A percentile compares a stretch with the other conserved stretches of the same genome.
phyloP scores from a whole-genome alignment of 1,140 invertebrate genomes.

The Tetramorium parvispinum region DNA sequence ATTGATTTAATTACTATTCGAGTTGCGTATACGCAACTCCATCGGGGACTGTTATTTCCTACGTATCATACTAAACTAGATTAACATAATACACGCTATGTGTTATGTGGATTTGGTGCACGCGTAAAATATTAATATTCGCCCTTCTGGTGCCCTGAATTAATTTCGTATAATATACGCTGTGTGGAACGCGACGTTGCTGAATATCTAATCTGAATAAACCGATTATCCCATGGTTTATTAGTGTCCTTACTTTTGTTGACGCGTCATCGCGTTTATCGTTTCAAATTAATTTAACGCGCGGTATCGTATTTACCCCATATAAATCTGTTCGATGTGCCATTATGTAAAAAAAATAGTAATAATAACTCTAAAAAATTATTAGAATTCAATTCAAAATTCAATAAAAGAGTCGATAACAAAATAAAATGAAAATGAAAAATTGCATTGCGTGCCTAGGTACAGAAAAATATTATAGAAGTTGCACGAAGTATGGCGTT shows the following conservation, averaged over 20 bases:
- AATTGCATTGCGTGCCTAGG: neutral
- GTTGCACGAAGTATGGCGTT: no score
- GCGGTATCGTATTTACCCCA: neutral
- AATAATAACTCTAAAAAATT: neutral
- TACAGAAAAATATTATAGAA: slow-evolving; percentile 17
- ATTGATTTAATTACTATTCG: slow-evolving; percentile 42
- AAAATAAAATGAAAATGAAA: neutral
- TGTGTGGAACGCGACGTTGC: slow-evolving; percentile 19
- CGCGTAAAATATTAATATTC: slow-evolving; percentile 53
- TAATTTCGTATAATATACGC: slow-evolving; percentile 47
- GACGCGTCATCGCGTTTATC: slow-evolving; percentile 5
- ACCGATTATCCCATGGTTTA: slow-evolving; percentile 29
- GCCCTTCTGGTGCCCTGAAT: slow-evolving; percentile 31
- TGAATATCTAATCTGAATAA: slow-evolving; percentile 56
- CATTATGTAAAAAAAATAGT: neutral
- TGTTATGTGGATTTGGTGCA: slow-evolving; percentile 35
- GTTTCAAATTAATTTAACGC: slow-evolving; percentile 28
- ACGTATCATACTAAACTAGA: slow-evolving; percentile 8
- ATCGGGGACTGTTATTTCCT: slow-evolving; percentile 23
- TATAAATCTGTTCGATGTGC: neutral
- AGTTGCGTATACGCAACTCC: neutral
- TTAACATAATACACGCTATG: slow-evolving; percentile 25
- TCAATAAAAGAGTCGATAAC: neutral
- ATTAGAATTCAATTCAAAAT: neutral
- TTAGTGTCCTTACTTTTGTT: slow-evolving; percentile 19